A percentile compares a stretch with the other conserved stretches of the same genome.
These are phyloP conservation scores for Mirounga angustirostris DNA, from an alignment of 2,113 vertebrate species.

Conservation along the genomic window DNA sequence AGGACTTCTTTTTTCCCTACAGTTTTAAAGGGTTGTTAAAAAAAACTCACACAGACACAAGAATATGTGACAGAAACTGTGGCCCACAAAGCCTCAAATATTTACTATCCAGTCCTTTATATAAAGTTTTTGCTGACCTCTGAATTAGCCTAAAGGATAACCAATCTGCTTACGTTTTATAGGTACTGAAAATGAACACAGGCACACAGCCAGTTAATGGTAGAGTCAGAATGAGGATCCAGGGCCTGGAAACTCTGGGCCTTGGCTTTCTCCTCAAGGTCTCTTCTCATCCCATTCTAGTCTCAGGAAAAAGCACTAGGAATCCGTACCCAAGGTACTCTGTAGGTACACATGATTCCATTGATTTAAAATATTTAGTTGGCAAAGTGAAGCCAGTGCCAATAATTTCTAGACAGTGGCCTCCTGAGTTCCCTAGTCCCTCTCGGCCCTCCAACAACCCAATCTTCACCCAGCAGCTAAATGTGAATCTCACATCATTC, in stretches of 20 bases:
- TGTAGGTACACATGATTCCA: background rate
- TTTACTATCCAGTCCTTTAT: background rate
- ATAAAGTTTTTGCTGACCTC: background rate
- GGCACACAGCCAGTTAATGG: background rate
- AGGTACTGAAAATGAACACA: background rate
- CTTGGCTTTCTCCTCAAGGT: background rate
- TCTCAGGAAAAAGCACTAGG: background rate
- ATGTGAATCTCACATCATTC: background rate
- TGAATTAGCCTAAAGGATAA: background rate
- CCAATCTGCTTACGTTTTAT: background rate
- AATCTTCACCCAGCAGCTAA: background rate
- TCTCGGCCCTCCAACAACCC: background rate
- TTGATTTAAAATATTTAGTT: conserved; percentile 22
- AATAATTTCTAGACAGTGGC: background rate
- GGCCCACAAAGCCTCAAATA: background rate
- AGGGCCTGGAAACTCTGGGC: background rate
- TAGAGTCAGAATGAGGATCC: background rate
- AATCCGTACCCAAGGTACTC: background rate
- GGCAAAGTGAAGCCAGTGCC: background rate
- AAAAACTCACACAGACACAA: background rate
- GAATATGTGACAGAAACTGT: conserved; percentile 16
- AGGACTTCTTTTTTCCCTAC: background rate
- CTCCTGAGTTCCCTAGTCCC: background rate
- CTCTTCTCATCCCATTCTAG: background rate
- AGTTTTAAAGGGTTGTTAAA: background rate